Conservation (phyloP, 2,113 vertebrate genomes). For the Bostrychus sinensis region DNA sequence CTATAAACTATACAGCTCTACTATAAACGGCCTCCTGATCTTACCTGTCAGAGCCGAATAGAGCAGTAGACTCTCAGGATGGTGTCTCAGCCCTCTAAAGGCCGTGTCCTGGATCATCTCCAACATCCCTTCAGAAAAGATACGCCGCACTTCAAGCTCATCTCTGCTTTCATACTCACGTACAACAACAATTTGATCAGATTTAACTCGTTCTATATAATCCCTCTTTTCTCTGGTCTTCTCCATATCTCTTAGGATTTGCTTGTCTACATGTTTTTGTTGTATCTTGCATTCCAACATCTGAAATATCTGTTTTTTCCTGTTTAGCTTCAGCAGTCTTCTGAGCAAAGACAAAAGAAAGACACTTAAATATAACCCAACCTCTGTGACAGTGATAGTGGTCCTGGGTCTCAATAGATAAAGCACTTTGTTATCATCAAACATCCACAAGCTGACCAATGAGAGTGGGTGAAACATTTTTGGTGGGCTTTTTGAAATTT, state of each 20-base stretch:
- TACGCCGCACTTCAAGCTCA: slow-evolving; percentile 21
- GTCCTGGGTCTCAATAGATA: not conserved
- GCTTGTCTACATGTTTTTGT: not conserved
- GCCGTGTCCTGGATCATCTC: slow-evolving; percentile 64
- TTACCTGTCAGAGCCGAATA: slow-evolving; percentile 40
- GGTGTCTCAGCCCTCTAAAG: slow-evolving; percentile 52
- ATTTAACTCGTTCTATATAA: not conserved
- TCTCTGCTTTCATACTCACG: slow-evolving; percentile 41
- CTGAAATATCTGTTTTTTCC: no score
- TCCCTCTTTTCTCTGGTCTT: not conserved
- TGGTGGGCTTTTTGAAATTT: not conserved
- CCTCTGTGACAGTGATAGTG: not conserved
- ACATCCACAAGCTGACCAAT: not conserved
- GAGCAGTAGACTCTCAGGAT: slow-evolving; percentile 56
- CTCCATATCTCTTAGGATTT: not conserved
- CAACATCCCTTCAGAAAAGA: slow-evolving; percentile 56
- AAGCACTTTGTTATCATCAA: not conserved
- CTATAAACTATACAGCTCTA: no score
- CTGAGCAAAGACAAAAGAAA: no score
- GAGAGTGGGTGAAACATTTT: not conserved
- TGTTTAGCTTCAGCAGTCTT: no score
- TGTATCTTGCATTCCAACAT: no score
- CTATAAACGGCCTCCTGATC: not conserved
- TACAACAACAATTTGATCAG: slow-evolving; percentile 9
- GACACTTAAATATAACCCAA: not conserved